Conservation (phyloP, 2,797 vertebrate genomes). For the Oreochromis mossambicus region DNA sequence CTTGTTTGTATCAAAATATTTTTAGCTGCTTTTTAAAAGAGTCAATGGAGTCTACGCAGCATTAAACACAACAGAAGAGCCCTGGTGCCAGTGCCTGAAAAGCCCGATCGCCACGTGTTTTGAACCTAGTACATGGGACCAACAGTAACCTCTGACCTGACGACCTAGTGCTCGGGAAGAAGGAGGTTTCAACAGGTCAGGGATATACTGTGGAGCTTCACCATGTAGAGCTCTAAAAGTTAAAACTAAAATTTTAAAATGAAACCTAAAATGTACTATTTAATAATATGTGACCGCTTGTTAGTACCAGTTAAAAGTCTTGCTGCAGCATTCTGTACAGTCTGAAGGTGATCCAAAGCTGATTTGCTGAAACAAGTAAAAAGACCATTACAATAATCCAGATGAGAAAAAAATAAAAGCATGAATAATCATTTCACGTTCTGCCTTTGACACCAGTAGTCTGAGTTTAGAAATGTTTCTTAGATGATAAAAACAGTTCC, state of each 20-base stretch:
- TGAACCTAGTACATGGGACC: neutral
- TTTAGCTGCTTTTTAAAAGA: neutral
- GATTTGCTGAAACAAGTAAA: neutral
- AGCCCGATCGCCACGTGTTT: neutral
- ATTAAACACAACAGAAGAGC: neutral
- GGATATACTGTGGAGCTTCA: neutral
- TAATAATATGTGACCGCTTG: neutral
- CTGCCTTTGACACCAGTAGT: neutral
- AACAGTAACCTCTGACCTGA: neutral
- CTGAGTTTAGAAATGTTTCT: neutral
- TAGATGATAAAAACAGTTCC: neutral
- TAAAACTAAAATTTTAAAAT: no score
- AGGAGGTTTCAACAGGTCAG: neutral
- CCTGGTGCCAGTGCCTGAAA: neutral
- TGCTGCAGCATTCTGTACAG: neutral
- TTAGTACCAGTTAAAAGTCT: neutral
- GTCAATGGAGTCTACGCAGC: neutral
- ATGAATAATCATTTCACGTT: neutral
- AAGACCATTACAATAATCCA: neutral
- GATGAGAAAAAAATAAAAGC: neutral
- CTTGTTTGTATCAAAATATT: neutral
- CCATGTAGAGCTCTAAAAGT: neutral
- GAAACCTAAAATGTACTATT: neutral
- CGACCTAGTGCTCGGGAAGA: neutral
- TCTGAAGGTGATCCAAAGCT: neutral